Conservation (phyloP, 92 coral and sea anemone genomes). For the Actinernus sp. region DNA sequence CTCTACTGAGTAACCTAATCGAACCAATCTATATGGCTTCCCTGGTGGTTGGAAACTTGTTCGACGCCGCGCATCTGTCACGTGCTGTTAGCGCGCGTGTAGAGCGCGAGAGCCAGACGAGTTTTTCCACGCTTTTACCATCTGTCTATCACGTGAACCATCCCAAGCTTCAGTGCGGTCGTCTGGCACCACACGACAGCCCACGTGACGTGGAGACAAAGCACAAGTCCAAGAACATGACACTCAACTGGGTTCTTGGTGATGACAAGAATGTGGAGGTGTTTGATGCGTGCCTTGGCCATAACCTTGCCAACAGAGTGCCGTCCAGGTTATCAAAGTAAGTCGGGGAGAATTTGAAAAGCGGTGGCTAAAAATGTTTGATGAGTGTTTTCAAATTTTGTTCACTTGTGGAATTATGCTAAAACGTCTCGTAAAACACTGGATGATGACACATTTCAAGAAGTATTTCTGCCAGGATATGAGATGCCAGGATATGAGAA, state of each 20-base stretch:
- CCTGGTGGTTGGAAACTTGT: constrained; percentile 79
- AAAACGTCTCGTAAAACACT: too few relatives aligned
- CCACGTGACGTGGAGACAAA: constrained; percentile 82
- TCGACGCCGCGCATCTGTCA: constrained; percentile 74
- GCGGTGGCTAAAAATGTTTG: too few relatives aligned
- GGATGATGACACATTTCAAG: too few relatives aligned
- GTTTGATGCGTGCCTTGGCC: constrained; percentile 79
- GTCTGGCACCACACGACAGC: constrained; percentile 60
- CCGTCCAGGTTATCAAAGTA: constrained; percentile 67
- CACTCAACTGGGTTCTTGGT: constrained; percentile 79
- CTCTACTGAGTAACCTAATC: constrained; percentile 69
- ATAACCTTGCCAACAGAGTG: constrained; percentile 22
- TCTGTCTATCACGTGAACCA: constrained; percentile 80
- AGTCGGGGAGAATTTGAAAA: too few relatives aligned
- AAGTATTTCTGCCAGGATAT: too few relatives aligned
- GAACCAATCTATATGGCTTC: constrained; percentile 86
- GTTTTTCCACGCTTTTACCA: constrained; percentile 63
- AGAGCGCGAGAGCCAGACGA: constrained; percentile 55
- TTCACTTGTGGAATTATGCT: too few relatives aligned
- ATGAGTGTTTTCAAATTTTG: too few relatives aligned
- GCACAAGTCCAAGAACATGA: constrained; percentile 74
- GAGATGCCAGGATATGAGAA: too few relatives aligned
- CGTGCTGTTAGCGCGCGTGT: constrained; percentile 94
- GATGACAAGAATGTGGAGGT: constrained; percentile 75
- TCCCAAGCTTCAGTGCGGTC: constrained; percentile 84